Evolutionary conservation across 2,888 invertebrate genomes (phyloP), one percentile per base, ranked within the genome.

Genomic region (Adineta ricciae): DNA sequence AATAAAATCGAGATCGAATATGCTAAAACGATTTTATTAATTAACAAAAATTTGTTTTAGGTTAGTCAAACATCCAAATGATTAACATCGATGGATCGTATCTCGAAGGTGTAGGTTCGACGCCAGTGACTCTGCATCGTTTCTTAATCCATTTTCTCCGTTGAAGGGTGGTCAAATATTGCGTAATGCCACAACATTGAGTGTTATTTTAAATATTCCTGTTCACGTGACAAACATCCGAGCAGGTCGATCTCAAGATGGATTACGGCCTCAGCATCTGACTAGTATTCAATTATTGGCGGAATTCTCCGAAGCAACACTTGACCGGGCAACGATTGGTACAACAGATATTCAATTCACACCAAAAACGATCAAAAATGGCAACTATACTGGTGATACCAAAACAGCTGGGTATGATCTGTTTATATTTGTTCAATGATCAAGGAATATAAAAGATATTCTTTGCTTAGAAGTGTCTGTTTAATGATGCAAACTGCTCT

Each of bases 151-250:
- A 46, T 11, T 32, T 52, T 27, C n/a, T 8, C 21, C 32, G 88
- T 91, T 86, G 87, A 46, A 95, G 95, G 96, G 96, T 86, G 96
- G 96, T 0, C 96, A 96, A 92, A 94, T 96, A 86, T 91, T 96
- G 49, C 92, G 96, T 86, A 93, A 94, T 89, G 93, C 95, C 0
- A 91, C 95, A 41, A 93, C 94, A 16, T 90, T 96, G 49, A 95
- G 95, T 89, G 94, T 94, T 86, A 92, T 96, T 83, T 91, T 94
- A 84, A 91, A 92, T 64, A 92, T 93, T 84, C 94, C 95, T 0
- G 92, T 96, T 49, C 92, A 92, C 87, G 93, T 96, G 9, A 90
- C 89, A 21, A 95, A 95, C 87, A 96, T 96, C 87, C 92, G 96
- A 88, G 94, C 94, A 5, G 94, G 73, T 41, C 41, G 83, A 32